Evolutionary conservation across 2,113 vertebrate species (phyloP).

Genomic region (Mus spicilegus): DNA sequence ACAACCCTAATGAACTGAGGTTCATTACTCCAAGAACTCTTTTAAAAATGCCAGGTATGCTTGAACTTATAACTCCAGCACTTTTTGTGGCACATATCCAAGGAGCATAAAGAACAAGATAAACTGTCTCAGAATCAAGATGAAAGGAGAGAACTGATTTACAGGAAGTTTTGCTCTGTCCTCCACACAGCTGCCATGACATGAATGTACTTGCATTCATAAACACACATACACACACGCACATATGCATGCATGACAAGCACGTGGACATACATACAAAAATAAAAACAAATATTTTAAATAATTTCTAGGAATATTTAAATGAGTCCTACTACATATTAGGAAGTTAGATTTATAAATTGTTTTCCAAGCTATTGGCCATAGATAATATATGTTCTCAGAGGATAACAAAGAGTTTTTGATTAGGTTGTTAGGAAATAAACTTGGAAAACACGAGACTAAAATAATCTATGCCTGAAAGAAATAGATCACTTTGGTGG

Average conservation of each 20-base stretch:
- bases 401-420: not conserved
- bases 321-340: not conserved
- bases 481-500: slow-evolving; percentile 50
- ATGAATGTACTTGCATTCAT: not conserved
- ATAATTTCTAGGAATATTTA: not conserved
- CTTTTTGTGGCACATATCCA: not conserved
- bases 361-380: not conserved
- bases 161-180: not conserved
- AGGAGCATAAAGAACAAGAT: not conserved
- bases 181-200: not conserved
- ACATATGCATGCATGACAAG: not conserved
- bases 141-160: not conserved
- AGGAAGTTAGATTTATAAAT: slow-evolving; percentile 8
- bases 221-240: not conserved
- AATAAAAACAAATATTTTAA: not conserved
- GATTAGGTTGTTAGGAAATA: not conserved
- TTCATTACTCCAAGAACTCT: not conserved
- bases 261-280: not conserved
- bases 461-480: slow-evolving; percentile 15
- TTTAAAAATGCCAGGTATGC: not conserved
- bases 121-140: not conserved
- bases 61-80: not conserved
- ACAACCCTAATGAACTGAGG: not conserved
- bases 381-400: not conserved
- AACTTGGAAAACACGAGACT: slow-evolving; percentile 60